These are phyloP conservation scores for Pseudopodoces humilis DNA, from an alignment of 2,113 vertebrate genomes.

Conservation along the genomic window DNA sequence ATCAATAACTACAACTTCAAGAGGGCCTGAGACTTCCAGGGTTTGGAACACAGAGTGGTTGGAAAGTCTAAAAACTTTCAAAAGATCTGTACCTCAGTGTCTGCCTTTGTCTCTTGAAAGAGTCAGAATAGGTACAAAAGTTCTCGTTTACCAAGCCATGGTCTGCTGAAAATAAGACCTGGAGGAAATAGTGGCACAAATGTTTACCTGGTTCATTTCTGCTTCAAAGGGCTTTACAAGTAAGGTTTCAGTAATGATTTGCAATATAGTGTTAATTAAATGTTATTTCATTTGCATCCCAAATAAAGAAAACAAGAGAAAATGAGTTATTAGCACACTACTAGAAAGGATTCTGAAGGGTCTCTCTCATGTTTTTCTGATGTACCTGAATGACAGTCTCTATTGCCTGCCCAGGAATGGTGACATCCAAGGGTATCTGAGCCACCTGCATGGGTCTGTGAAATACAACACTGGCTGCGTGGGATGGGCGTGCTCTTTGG, in stretches of 20 bases:
- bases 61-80: not conserved
- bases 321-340: not conserved
- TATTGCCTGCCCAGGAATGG: not conserved
- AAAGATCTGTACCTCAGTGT: not conserved
- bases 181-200: not conserved
- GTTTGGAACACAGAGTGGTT: accelerated
- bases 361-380: not conserved
- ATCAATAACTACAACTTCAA: not conserved
- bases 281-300: not conserved
- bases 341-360: not conserved
- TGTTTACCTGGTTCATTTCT: not conserved
- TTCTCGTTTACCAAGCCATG: not conserved
- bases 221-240: not conserved
- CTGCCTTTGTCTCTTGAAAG: not conserved
- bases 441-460: not conserved
- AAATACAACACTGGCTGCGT: not conserved
- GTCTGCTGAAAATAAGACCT: not conserved
- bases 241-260: not conserved
- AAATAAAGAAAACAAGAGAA: not conserved
- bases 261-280: not conserved
- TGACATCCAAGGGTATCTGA: not conserved
- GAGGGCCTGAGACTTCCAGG: not conserved
- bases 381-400: not conserved
- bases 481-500: not conserved
- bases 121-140: not conserved